These are phyloP conservation scores for Clanis bilineata DNA, from an alignment of 2,888 invertebrate species.

Conservation along the genomic window DNA sequence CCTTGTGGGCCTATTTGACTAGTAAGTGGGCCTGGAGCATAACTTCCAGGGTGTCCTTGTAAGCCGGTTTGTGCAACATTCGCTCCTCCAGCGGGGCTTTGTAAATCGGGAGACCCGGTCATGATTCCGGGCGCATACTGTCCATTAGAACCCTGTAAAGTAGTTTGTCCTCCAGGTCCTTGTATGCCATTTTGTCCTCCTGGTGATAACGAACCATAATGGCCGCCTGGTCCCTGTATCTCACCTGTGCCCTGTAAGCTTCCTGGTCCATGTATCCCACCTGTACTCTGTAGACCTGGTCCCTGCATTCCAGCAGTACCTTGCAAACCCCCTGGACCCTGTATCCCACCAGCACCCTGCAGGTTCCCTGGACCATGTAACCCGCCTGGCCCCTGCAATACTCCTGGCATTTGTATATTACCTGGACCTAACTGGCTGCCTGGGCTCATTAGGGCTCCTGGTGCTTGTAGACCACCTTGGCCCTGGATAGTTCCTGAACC, in stretches of 20 bases:
- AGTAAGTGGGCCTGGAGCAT: background rate
- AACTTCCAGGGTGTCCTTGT: constrained; percentile 20
- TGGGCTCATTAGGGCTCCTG: too few species aligned
- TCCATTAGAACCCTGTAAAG: constrained; percentile 20
- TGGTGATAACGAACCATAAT: constrained; percentile 15
- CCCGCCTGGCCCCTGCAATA: constrained; percentile 19
- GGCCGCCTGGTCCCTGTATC: constrained; percentile 15
- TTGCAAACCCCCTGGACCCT: constrained; percentile 13
- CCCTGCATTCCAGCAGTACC: constrained; percentile 16
- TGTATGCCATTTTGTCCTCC: constrained; percentile 20
- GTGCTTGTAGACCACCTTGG: constrained; percentile 14
- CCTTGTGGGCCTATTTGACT: background rate
- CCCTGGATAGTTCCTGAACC: constrained; percentile 21
- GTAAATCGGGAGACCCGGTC: constrained; percentile 18
- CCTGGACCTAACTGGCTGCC: constrained; percentile 18
- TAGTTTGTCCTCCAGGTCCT: constrained; percentile 19
- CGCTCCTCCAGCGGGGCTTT: constrained; percentile 23
- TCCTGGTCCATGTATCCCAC: constrained; percentile 22
- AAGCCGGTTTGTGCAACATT: constrained; percentile 11
- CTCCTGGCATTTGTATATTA: constrained; percentile 19
- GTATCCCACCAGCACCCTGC: too few species aligned
- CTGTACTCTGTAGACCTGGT: constrained; percentile 13
- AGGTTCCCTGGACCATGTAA: constrained; percentile 15
- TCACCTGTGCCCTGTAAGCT: background rate
- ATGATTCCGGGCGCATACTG: constrained; percentile 22